phyloP scores from a whole-genome alignment of 2,888 invertebrate genomes.

The Xestia ashworthii region DNA sequence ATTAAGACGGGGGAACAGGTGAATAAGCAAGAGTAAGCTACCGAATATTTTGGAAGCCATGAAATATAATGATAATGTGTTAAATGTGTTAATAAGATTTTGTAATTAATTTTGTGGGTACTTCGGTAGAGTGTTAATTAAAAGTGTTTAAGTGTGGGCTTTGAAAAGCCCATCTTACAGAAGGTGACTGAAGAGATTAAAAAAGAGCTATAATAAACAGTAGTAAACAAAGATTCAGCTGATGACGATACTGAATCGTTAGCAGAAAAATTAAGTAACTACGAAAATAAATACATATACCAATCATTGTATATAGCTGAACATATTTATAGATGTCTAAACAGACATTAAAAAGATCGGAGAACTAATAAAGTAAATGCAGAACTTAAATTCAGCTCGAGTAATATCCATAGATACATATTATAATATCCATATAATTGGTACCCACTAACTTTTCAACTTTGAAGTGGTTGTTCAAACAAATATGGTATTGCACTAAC shows the following conservation, averaged over 20 bases:
- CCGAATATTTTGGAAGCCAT: constrained; percentile 40
- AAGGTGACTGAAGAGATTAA: not conserved
- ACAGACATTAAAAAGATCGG: not conserved
- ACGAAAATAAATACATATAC: not conserved
- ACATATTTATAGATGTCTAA: too few species aligned
- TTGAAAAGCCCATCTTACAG: not conserved
- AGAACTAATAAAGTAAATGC: not conserved
- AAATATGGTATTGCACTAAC: constrained; percentile 36
- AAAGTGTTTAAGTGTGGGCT: not conserved
- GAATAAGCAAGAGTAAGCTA: constrained; percentile 38
- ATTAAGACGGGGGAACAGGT: constrained; percentile 56
- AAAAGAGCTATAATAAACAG: not conserved
- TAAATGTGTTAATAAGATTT: constrained; percentile 37
- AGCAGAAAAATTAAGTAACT: not conserved
- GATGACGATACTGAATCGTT: not conserved
- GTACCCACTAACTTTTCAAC: not conserved
- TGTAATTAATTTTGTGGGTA: constrained; percentile 28
- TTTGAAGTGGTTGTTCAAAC: constrained; percentile 28
- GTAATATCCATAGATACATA: not conserved
- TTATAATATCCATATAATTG: not conserved
- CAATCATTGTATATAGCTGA: not conserved
- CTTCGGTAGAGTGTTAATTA: not conserved
- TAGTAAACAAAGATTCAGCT: not conserved
- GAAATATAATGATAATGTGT: constrained; percentile 47
- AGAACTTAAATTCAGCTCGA: not conserved